Conservation (phyloP, 1,140 invertebrate species). For the Drosophila santomea region DNA sequence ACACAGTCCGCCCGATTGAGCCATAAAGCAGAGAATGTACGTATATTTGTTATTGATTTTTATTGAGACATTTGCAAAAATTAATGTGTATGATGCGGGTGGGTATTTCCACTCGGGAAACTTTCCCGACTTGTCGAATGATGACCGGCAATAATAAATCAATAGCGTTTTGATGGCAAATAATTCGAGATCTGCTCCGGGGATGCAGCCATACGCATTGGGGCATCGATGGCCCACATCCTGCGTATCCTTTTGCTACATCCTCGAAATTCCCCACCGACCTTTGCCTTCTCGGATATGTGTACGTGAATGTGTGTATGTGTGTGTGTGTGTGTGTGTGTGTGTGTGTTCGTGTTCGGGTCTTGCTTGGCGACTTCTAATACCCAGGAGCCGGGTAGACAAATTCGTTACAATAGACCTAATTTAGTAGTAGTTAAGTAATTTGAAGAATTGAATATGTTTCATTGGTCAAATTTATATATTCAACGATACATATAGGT, state of each 20-base stretch:
- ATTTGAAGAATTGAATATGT: not conserved
- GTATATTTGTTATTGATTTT: slow-evolving; percentile 73
- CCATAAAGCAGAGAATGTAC: slow-evolving; percentile 43
- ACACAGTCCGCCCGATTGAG: slow-evolving; percentile 27
- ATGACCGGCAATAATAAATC: slow-evolving; percentile 73
- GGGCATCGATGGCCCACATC: slow-evolving; percentile 17
- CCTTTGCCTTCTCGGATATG: not conserved
- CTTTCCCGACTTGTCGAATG: slow-evolving; percentile 42
- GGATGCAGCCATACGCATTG: slow-evolving; percentile 44
- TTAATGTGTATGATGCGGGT: slow-evolving; percentile 55
- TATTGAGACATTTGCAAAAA: slow-evolving; percentile 75
- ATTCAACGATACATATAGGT: not conserved
- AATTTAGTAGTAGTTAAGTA: not conserved
- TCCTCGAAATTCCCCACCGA: not conserved
- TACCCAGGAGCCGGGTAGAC: not conserved
- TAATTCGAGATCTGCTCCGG: slow-evolving; percentile 53
- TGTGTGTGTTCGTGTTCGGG: slow-evolving; percentile 1
- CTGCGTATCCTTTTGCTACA: slow-evolving; percentile 26
- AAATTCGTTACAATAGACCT: not conserved
- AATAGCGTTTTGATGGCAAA: slow-evolving; percentile 75
- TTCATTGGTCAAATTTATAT: not conserved
- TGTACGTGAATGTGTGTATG: too few species aligned
- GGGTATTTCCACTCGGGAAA: slow-evolving; percentile 7
- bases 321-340: not conserved
- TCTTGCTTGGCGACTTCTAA: slow-evolving; percentile 10